A percentile compares a stretch with the other conserved stretches of the same genome.
Conservation (phyloP, 2,888 invertebrate genomes). For the Osedax frankpressi region DNA sequence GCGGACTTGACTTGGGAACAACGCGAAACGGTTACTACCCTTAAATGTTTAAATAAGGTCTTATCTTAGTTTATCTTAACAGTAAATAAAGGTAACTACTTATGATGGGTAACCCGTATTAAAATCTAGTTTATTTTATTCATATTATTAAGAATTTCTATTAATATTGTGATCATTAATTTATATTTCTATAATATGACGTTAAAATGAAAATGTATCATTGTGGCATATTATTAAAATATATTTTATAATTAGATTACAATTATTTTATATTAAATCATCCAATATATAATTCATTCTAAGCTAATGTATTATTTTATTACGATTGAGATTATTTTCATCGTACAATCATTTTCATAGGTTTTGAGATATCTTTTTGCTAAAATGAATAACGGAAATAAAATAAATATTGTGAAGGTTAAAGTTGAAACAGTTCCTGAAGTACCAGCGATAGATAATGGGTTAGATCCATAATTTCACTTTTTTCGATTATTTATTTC, state of each 20-base stretch:
- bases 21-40: constrained; percentile 32
- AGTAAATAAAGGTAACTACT: no score
- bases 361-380: constrained; percentile 45
- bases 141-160: background rate
- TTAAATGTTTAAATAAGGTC: background rate
- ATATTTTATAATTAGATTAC: no score
- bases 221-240: no score
- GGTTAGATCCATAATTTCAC: no score
- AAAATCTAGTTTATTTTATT: background rate
- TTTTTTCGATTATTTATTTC: no score
- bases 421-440: background rate
- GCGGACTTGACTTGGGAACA: constrained; percentile 47
- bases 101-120: no score
- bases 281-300: no score
- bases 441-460: background rate
- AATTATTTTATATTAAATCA: no score
- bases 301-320: no score
- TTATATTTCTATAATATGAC: background rate
- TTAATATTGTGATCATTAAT: background rate
- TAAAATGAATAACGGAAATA: constrained; percentile 35
- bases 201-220: background rate
- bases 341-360: no score
- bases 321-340: no score
- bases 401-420: background rate
- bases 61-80: background rate